A percentile compares a stretch with the other conserved stretches of the same genome.
phyloP scores from a whole-genome alignment of 2,113 vertebrate species.

The Anhinga rufa region DNA sequence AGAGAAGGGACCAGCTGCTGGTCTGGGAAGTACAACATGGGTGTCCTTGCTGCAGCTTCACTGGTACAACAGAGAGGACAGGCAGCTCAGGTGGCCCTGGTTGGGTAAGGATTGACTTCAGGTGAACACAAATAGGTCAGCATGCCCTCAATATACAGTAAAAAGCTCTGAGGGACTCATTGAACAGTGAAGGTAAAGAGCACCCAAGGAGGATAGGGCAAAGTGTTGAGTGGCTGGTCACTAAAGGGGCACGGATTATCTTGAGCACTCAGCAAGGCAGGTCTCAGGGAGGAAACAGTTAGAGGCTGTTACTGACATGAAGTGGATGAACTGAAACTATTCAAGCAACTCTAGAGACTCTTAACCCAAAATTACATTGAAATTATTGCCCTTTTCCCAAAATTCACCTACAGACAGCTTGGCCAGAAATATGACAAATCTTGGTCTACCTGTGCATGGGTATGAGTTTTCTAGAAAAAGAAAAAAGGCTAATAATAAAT shows the following conservation, averaged over 20 bases:
- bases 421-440: background rate
- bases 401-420: background rate
- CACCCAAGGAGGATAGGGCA: background rate
- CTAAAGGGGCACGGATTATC: background rate
- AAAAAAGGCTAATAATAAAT: background rate
- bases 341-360: background rate
- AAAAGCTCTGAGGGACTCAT: background rate
- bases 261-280: background rate
- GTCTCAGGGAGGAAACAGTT: background rate
- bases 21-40: background rate
- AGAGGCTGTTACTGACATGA: background rate
- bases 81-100: background rate
- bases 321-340: background rate
- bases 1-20: background rate
- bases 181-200: background rate
- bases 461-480: background rate
- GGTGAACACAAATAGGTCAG: background rate
- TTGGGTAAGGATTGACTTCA: background rate
- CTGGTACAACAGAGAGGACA: background rate
- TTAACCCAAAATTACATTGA: background rate
- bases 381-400: background rate
- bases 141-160: background rate
- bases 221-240: background rate
- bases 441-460: fast-evolving
- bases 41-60: background rate